These are phyloP conservation scores for Pollenia angustigena DNA, from an alignment of 2,888 invertebrate genomes.

Conservation along the genomic window DNA sequence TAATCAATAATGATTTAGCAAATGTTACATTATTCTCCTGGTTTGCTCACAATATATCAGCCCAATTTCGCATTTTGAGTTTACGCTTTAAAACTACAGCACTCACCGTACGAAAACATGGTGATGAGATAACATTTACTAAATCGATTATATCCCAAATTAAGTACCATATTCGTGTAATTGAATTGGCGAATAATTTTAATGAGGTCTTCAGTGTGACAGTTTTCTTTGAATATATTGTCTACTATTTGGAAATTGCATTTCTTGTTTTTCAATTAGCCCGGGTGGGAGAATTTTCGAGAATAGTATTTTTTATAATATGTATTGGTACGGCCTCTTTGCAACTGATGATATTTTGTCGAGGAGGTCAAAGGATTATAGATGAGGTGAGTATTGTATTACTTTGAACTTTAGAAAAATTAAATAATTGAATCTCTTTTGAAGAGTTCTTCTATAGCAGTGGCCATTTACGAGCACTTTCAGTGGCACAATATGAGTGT, in stretches of 20 bases:
- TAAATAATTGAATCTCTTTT: no score
- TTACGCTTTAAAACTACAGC: slow-evolving; percentile 52
- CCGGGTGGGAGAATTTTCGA: slow-evolving; percentile 38
- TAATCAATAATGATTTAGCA: slow-evolving; percentile 38
- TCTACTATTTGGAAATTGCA: slow-evolving; percentile 70
- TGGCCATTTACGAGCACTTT: no score
- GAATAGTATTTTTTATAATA: slow-evolving; percentile 47
- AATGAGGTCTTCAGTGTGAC: slow-evolving; percentile 60
- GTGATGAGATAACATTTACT: slow-evolving; percentile 7
- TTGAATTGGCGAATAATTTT: slow-evolving; percentile 58
- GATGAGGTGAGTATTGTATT: no score
- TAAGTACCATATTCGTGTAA: slow-evolving; percentile 60
- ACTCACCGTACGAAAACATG: neutral
- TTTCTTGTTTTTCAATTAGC: slow-evolving; percentile 68
- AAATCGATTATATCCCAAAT: slow-evolving; percentile 42
- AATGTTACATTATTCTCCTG: slow-evolving; percentile 71
- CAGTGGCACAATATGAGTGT: no score
- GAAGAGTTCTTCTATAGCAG: no score
- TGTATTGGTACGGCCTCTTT: slow-evolving; percentile 61
- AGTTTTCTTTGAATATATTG: slow-evolving; percentile 65
- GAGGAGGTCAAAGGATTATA: slow-evolving; percentile 70
- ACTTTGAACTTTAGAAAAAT: no score
- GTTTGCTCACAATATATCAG: slow-evolving; percentile 67
- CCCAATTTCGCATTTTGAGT: slow-evolving; percentile 71
- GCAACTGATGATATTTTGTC: slow-evolving; percentile 72